Base-by-base conservation (phyloP, 2,888 invertebrate species). In the Drosophila subquinaria region DNA sequence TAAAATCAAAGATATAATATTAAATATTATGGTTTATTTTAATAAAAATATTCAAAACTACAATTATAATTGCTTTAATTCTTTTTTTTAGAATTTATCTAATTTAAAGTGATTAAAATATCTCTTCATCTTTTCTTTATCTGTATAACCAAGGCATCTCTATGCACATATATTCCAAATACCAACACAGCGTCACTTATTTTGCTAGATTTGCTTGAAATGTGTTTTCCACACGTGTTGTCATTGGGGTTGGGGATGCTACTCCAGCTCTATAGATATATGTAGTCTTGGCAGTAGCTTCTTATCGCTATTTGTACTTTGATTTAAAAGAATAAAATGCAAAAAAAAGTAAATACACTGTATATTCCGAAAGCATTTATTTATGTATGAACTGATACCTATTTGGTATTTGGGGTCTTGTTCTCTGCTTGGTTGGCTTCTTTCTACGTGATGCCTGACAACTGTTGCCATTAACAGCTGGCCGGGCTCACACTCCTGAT, bases 401-500 rank as follows among this genome's bases (percentile, higher is more conserved):
- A 57, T 70, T 50, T 57, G 51, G 40, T 59, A 15, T 57, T 57
- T 47, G 6, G 48, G 48, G 50, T 30, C 11, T 38, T 20, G 35
- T 40, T 47, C 13, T 35, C 20, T 33, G 60, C 30, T 40, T 57
- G 4, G 20, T 48, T 42, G 38, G 42, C 48, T 66, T 30, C 50
- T 30, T 73, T 27, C 50, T 36, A 77, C 73, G 73, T 77, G 76
- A 56, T 68, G 75, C 75, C 45, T 79, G 86, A 80, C 88, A 90
- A 86, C 86, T 90, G 90, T 86, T 86, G 86, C 90, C 90, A 90
- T 86, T 90, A 89, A 82, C 90, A 86, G 83, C 72, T 86, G 80
- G 69, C 67, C 71, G 62, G 65, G 60, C 57, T 35, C 36, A 47
- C 3, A 53, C 47, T 53, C 15, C 57, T 47, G 10, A 53, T 43